These are phyloP conservation scores for Paralvinella palmiformis DNA, from an alignment of 1,140 invertebrate genomes.

Conservation along the genomic window DNA sequence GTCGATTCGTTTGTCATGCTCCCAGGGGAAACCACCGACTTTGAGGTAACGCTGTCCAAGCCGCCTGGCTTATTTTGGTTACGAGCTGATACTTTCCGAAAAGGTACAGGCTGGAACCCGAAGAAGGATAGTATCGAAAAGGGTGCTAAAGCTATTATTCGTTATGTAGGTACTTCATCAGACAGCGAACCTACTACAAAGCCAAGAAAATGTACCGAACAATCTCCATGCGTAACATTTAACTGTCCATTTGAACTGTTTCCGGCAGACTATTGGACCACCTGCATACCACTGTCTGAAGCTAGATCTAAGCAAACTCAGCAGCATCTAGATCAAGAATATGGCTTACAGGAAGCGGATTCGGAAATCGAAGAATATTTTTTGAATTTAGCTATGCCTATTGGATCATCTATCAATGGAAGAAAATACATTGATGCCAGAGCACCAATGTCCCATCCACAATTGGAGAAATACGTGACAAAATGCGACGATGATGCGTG, in stretches of 20 bases:
- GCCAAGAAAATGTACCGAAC: slow-evolving; percentile 1
- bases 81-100: neutral
- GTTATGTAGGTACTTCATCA: neutral
- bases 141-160: neutral
- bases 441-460: neutral
- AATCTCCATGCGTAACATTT: neutral
- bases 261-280: neutral
- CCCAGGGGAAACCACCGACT: slow-evolving; percentile 12
- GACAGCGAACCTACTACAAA: slow-evolving; percentile 2
- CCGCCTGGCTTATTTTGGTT: neutral
- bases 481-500: slow-evolving; percentile 5
- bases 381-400: slow-evolving; percentile 3
- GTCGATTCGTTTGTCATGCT: slow-evolving; percentile 9
- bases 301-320: neutral
- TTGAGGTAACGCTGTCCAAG: neutral
- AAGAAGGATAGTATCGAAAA: neutral
- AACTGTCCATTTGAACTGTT: slow-evolving; percentile 12
- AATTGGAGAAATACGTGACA: neutral
- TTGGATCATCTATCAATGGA: slow-evolving; percentile 10
- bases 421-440: neutral
- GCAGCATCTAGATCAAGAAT: neutral
- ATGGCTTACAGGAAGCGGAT: neutral
- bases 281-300: neutral
- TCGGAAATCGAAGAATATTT: neutral
- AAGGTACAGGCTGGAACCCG: neutral